Evolutionary conservation across 2,888 invertebrate genomes (phyloP), one percentile per base, ranked within the genome.

Genomic region (Desoria tigrina): DNA sequence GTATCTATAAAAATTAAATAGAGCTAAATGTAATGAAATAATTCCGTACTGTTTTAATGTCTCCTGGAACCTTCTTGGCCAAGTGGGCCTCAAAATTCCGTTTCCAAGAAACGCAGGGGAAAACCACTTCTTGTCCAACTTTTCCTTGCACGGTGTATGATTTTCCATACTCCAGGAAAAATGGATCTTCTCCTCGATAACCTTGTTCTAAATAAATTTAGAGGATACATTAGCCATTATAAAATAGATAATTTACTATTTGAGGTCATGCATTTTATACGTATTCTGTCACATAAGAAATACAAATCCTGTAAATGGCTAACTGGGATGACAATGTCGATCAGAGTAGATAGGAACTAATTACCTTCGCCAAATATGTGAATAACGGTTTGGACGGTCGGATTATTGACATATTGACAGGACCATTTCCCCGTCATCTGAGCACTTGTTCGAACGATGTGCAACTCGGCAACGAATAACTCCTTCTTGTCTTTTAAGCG

Each of bases 151-250:
- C 26, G 3, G 21, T 26, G 6, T 21, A 24, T 2, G 21, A 21
- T 23, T 24, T 51, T 21, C 51, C 51, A 24, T 51, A 51, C 24
- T 51, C 51, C 7, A 51, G 51, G 24, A 51, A 51, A 14, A 51
- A 51, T 14, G 51, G 51, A 51, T 51, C 51, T 14, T 51, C 51
- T 23, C 51, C 51, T 24, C 51, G 51, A 24, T 51, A 51, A 26
- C 51, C 51, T 21, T 51, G 26, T 4, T 51, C 51, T 51, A 21
- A 39, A 39, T 39, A 11, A 14, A 39, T 14, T 9, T 39, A 9
- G 39, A 11, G 39, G 39, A 39, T 39, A 11, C 11, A 11, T 39
- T 39, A 39, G 39, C 14, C 11, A 39, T 39, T 9, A 39, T 39
- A 11, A 9, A 39, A 11, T 39, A 14, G 11, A 14, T 39, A 14